A percentile compares a stretch with the other conserved stretches of the same genome.
phyloP scores from a whole-genome alignment of 2,797 vertebrate genomes.

The Sebastes steindachneri region DNA sequence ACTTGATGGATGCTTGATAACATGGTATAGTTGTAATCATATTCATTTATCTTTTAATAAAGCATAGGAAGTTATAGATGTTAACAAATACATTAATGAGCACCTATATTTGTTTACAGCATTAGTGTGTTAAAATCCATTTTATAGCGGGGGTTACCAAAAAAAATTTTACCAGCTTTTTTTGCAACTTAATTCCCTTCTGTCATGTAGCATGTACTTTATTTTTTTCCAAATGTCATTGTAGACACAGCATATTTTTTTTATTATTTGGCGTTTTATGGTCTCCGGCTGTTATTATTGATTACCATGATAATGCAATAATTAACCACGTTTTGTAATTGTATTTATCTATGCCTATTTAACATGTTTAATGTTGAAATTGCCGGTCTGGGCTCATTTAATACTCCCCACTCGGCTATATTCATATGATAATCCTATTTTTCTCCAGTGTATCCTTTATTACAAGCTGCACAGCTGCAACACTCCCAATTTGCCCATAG shows the following conservation, averaged over 20 bases:
- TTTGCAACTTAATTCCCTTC: not conserved
- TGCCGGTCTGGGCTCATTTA: conserved; percentile 22
- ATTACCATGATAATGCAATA: conserved; percentile 2
- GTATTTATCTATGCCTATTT: conserved; percentile 20
- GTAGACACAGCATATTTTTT: not conserved
- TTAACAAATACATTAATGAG: not conserved
- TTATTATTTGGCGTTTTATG: not conserved
- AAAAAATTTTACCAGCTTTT: no score
- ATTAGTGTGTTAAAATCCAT: no score
- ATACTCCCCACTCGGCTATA: conserved; percentile 24
- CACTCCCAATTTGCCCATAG: conserved; percentile 27
- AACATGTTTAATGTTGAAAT: conserved; percentile 27
- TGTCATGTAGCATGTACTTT: not conserved
- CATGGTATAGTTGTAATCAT: not conserved
- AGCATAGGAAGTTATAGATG: not conserved
- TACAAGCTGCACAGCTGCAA: conserved; percentile 38
- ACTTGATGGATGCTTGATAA: not conserved
- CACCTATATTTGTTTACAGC: no score
- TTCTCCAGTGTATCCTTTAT: conserved; percentile 35
- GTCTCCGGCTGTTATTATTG: not conserved
- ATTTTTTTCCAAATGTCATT: not conserved
- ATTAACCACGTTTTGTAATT: conserved; percentile 21
- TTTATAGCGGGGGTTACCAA: no score
- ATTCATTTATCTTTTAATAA: not conserved
- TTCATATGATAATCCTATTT: conserved; percentile 45